Evolutionary conservation across 2,797 vertebrate species (phyloP).

Genomic region (Hylomyscus alleni): DNA sequence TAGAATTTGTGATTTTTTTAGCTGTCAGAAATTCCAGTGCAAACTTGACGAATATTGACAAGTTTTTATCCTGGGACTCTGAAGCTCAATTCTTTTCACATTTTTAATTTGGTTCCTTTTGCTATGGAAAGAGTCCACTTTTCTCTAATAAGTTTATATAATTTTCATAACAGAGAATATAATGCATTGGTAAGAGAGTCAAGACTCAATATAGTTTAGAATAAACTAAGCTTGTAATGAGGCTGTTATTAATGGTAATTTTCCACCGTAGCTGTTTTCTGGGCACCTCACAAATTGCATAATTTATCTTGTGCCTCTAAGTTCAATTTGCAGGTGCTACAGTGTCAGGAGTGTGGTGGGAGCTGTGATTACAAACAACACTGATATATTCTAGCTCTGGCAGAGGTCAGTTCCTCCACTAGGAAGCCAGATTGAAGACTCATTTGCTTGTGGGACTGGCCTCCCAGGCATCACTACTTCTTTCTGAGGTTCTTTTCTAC

Average conservation of each 20-base stretch:
- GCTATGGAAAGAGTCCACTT: constrained; percentile 46
- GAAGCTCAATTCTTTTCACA: constrained; percentile 45
- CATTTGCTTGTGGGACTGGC: constrained; percentile 49
- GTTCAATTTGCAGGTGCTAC: constrained; percentile 48
- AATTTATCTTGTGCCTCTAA: constrained; percentile 74
- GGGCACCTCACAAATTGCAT: constrained; percentile 47
- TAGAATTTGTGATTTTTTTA: constrained; percentile 71
- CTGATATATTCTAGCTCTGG: constrained; percentile 46
- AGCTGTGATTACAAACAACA: constrained; percentile 50
- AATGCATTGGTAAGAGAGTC: constrained; percentile 57
- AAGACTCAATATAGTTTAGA: constrained; percentile 49
- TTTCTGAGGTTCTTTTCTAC: constrained; percentile 11
- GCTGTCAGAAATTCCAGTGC: constrained; percentile 77
- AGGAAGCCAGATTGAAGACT: neutral
- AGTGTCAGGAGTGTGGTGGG: neutral
- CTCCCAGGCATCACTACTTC: constrained; percentile 21
- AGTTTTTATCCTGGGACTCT: constrained; percentile 53
- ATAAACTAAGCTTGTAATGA: constrained; percentile 67
- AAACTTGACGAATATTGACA: constrained; percentile 78
- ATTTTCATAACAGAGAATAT: constrained; percentile 54
- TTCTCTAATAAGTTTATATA: constrained; percentile 60
- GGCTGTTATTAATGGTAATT: constrained; percentile 69
- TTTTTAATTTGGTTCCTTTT: constrained; percentile 49
- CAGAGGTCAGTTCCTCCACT: constrained; percentile 4
- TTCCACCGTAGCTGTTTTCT: constrained; percentile 44